Evolutionary conservation across 1,140 invertebrate species (phyloP).

Genomic region (Drosophila suzukii): DNA sequence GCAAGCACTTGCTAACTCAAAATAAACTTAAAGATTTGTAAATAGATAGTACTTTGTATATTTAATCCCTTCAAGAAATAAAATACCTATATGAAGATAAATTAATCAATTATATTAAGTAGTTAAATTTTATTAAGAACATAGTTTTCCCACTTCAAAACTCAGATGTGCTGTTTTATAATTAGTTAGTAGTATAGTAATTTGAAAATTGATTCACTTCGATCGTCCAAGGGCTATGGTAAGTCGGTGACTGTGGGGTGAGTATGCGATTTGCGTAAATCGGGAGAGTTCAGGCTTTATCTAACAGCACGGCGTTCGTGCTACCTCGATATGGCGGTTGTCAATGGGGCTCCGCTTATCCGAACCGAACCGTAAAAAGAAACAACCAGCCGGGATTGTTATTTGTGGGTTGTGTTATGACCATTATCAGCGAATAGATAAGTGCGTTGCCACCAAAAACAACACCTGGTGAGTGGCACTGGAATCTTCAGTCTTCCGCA

Average conservation of each 20-base stretch:
- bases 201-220: too few species aligned
- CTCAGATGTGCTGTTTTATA: too few species aligned
- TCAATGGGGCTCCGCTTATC: constrained; percentile 49
- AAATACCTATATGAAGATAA: neutral
- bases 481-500: constrained; percentile 56
- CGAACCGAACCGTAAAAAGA: constrained; percentile 16
- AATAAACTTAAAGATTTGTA: neutral
- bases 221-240: neutral
- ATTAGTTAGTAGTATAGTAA: too few species aligned
- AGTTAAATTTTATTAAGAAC: too few species aligned
- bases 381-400: constrained; percentile 26
- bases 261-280: neutral
- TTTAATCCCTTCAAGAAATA: neutral
- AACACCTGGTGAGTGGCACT: constrained; percentile 30
- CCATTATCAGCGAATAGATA: constrained; percentile 55
- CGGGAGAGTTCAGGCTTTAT: constrained; percentile 22
- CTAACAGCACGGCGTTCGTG: constrained; percentile 12
- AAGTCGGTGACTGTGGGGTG: neutral
- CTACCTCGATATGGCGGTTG: constrained; percentile 35
- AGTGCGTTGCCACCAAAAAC: constrained; percentile 39
- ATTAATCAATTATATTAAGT: neutral
- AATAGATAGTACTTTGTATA: neutral
- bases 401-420: constrained; percentile 5
- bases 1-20: neutral
- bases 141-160: too few species aligned